These are phyloP conservation scores for Mylabris sibirica DNA, from an alignment of 2,888 invertebrate genomes.

Conservation along the genomic window DNA sequence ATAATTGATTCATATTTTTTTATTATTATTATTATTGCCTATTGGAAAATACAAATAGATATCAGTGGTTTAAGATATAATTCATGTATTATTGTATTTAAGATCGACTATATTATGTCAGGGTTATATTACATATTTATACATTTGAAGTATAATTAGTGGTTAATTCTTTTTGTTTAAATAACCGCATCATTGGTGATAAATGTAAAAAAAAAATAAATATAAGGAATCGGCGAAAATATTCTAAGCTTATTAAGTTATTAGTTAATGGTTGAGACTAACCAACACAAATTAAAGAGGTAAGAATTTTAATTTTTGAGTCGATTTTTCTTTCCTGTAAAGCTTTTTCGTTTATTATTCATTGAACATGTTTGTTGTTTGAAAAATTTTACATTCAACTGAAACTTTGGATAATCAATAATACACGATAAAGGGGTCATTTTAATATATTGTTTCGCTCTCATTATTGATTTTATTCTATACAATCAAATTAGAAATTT, in stretches of 20 bases:
- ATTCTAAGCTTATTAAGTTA: background rate
- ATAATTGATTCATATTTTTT: constrained; percentile 7
- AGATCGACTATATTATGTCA: background rate
- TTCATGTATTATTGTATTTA: background rate
- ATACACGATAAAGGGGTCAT: too few relatives aligned
- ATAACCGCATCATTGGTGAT: constrained; percentile 3
- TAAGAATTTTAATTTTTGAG: background rate
- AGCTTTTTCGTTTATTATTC: too few relatives aligned
- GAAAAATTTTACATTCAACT: too few relatives aligned
- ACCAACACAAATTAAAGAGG: background rate
- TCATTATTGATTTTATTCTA: too few relatives aligned
- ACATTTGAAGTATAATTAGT: background rate
- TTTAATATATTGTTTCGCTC: too few relatives aligned
- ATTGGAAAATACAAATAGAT: background rate
- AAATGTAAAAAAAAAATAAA: background rate
- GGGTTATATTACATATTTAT: constrained; percentile 3
- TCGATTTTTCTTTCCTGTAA: too few relatives aligned
- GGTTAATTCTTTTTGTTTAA: constrained; percentile 5
- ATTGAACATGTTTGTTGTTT: background rate
- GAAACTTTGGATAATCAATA: too few relatives aligned
- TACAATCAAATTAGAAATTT: too few relatives aligned
- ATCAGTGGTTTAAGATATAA: background rate
- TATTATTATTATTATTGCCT: background rate
- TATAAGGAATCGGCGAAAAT: background rate
- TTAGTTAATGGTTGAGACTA: background rate